Evolutionary conservation across 2,113 vertebrate species (phyloP), one percentile per base, ranked within the genome.

Genomic region (Bungarus multicinctus): DNA sequence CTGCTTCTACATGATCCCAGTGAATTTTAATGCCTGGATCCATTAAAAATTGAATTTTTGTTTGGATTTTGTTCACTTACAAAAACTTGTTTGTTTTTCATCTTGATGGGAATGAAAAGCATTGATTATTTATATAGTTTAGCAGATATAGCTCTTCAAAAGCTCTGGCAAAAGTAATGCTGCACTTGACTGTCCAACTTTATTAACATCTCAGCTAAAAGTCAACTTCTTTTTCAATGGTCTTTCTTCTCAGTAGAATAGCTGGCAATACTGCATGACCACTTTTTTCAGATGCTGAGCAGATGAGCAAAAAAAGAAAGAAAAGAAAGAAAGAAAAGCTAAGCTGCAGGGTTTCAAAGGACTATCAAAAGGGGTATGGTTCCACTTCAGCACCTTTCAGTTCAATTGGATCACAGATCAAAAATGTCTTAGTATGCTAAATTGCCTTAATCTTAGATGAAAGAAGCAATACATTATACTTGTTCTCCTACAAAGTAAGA

Each of bases 361-460:
- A 0, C 47, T 0, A 5, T 54, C 6, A 27, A 6, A 74, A 20
- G 47, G 53, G 39, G 12, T 3, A 90, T 93, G 50, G 47, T 86
- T 52, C 88, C 86, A 39, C 91, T 9, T 94, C 5, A 52, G 74
- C 25, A 0, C 57, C 81, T 47, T 2, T 0, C 30, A 94, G 30
- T 0, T 8, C 87, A 91, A n/a, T 4, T 45, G 47, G 90, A 88
- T 1, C 74, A 5, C 14, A 0, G 85, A 87, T 90, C 47, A 94
- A 30, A 95, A 93, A n/a, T 0, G 10, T 52, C 58, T 90, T 5
- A 23, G 55, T 1, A 87, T 87, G 55, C 94, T 14, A 60, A 93
- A 91, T 95, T 92, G 89, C 89, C 94, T 95, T 91, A 90, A 91
- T 91, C 92, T 90, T 90, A 94, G 93, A 58, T 89, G 89, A 89